Base-by-base conservation (phyloP, 2,888 invertebrate genomes). In the Euspilapteryx auroguttella region DNA sequence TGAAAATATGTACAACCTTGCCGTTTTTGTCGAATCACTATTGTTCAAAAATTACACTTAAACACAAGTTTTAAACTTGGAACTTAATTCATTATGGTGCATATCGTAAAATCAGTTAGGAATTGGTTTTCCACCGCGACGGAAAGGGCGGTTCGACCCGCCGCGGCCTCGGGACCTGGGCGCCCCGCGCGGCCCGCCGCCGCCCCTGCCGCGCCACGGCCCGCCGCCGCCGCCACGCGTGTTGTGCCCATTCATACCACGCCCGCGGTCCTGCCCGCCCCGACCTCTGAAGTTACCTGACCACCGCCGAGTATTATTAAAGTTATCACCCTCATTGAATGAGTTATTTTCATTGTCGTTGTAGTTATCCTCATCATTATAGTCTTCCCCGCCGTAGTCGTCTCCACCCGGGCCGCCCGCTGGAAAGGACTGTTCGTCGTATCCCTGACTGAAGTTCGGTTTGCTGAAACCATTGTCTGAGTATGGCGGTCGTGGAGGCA, bases 1-100 rank as follows among this genome's bases (percentile, higher is more conserved):
- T 51, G 49, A 58, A 62, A 62, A 52, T 69, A 68, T 73, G 42
- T 71, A 71, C 73, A 73, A 65, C n/a, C 63, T 55, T 57, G 52
- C 53, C 49, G 45, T 47, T 53, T 53, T 44, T 45, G 44, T n/a
- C n/a, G n/a, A 49, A 48, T 51, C 57, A 65, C 57, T 52, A 24
- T 44, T 37, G 37, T 51, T 47, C 54, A 51, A 44, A 51, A 48
- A 55, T 57, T 55, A 57, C 65, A 66, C 65, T 50, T 47, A 47
- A 17, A 6, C 5, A 49, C 47, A 49, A n/a, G n/a, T n/a, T 48
- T 50, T 40, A 38, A 47, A 39, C 38, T 42, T 36, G 41, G 42
- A 49, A 45, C 44, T 53, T 34, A 40, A 37, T 44, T 46, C 34
- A 40, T 52, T 21, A 12, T 10, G 4, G 22, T 8, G n/a, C n/a